These are phyloP conservation scores for Phyllotis vaccarum DNA, from an alignment of 2,797 vertebrate species.

Conservation along the genomic window DNA sequence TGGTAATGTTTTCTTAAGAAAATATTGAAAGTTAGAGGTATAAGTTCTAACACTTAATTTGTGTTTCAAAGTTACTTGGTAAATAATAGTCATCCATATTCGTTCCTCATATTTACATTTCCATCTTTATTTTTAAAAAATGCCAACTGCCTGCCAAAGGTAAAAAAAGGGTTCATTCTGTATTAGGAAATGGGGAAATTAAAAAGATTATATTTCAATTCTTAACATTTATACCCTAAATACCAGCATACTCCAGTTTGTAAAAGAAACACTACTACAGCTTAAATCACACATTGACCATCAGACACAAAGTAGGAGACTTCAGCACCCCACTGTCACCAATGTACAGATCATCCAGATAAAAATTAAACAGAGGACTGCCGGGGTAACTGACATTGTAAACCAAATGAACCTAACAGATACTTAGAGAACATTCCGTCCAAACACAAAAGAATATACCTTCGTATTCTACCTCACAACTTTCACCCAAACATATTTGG, in stretches of 20 bases:
- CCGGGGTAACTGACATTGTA: background rate
- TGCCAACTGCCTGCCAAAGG: background rate
- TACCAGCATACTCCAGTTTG: background rate
- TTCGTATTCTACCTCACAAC: background rate
- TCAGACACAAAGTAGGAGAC: background rate
- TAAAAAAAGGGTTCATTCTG: background rate
- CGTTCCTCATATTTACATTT: background rate
- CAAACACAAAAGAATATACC: background rate
- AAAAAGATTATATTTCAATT: background rate
- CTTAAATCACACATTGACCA: background rate
- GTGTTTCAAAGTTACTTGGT: background rate
- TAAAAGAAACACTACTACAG: background rate
- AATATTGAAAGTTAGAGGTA: conserved; percentile 55
- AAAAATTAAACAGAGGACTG: background rate
- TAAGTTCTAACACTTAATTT: conserved; percentile 40
- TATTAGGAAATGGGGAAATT: background rate
- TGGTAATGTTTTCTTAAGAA: conserved; percentile 62
- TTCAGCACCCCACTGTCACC: background rate
- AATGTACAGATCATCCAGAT: background rate
- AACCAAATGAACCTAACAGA: background rate
- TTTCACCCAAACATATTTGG: background rate
- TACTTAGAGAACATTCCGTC: background rate
- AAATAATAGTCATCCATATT: background rate
- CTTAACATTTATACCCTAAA: background rate
- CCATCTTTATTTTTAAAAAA: background rate